phyloP scores from a whole-genome alignment of 1,140 invertebrate species.

The Zelostemma sp. region DNA sequence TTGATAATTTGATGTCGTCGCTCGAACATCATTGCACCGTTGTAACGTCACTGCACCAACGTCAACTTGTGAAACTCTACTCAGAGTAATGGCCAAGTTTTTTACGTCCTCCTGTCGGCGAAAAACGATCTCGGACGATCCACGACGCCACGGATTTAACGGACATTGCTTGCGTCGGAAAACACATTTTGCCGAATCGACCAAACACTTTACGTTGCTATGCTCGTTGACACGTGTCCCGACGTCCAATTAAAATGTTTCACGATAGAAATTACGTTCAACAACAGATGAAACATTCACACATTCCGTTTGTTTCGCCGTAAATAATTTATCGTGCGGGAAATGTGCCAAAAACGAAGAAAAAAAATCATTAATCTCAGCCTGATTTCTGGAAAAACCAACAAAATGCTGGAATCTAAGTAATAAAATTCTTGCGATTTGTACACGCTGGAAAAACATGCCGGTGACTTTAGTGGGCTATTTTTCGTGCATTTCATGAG shows the following conservation, averaged over 20 bases:
- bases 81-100: background rate
- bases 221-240: constrained; percentile 3
- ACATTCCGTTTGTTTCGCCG: no score
- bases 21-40: background rate
- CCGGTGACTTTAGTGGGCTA: background rate
- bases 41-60: background rate
- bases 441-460: no score
- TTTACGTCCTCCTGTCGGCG: background rate
- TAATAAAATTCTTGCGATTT: background rate
- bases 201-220: constrained; percentile 30
- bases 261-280: background rate
- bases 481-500: constrained; percentile 1
- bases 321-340: no score
- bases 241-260: background rate
- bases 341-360: no score
- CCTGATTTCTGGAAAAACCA: no score
- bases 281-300: no score
- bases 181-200: constrained; percentile 26
- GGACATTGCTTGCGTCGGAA: constrained; percentile 16
- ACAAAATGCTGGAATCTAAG: no score
- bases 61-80: background rate
- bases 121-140: constrained; percentile 4
- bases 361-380: no score
- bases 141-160: constrained; percentile 16
- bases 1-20: background rate